phyloP scores from a whole-genome alignment of 2,113 vertebrate genomes.

The Misgurnus mizolepis region DNA sequence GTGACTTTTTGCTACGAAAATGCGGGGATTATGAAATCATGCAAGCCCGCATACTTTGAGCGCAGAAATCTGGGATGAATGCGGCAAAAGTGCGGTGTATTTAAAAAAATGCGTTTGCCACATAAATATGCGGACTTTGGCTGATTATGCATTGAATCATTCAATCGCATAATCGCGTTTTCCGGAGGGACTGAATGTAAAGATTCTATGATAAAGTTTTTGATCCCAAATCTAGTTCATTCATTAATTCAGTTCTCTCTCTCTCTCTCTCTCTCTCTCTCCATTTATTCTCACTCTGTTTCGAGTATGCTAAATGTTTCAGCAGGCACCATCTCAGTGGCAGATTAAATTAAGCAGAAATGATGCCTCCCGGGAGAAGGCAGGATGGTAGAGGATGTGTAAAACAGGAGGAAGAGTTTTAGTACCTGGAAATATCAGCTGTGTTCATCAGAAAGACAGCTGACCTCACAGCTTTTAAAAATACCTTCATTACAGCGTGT shows the following conservation, averaged over 20 bases:
- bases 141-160: no score
- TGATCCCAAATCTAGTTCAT: neutral
- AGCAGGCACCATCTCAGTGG: slow-evolving; percentile 4
- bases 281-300: neutral
- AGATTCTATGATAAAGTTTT: no score
- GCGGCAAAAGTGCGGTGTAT: no score
- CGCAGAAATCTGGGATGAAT: no score
- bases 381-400: slow-evolving; percentile 30
- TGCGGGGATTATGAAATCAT: no score
- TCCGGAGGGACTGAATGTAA: no score
- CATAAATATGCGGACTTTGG: no score
- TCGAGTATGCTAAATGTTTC: slow-evolving; percentile 10
- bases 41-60: no score
- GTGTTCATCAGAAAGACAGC: slow-evolving; percentile 9
- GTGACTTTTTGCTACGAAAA: no score
- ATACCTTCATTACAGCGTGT: neutral
- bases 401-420: slow-evolving; percentile 38
- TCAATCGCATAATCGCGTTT: no score
- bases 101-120: no score
- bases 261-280: neutral
- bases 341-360: slow-evolving; percentile 50
- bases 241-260: neutral
- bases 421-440: slow-evolving; percentile 39
- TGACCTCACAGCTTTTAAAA: neutral
- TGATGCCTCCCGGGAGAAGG: slow-evolving; percentile 36